phyloP scores from a whole-genome alignment of 2,797 vertebrate species.

The Chlorospingus flavigularis region DNA sequence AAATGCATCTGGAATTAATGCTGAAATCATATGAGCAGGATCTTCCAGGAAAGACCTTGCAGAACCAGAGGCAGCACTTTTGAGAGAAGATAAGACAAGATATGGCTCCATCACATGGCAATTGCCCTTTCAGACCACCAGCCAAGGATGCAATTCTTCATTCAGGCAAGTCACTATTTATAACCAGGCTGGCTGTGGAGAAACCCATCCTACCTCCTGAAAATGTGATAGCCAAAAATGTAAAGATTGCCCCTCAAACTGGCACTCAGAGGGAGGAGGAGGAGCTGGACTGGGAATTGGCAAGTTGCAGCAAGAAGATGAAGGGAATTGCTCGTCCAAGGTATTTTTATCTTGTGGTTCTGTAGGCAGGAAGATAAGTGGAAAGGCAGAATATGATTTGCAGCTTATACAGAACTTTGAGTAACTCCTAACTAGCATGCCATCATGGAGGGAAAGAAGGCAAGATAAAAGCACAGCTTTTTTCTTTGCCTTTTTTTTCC shows the following conservation, averaged over 20 bases:
- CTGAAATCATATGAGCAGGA: background rate
- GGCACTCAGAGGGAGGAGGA: background rate
- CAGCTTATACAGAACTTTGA: background rate
- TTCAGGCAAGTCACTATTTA: slow-evolving; percentile 2
- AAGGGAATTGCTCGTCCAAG: background rate
- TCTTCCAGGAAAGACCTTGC: background rate
- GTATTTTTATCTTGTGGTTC: slow-evolving; percentile 28
- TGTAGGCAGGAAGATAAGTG: background rate
- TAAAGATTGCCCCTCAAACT: background rate
- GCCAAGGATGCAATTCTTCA: background rate
- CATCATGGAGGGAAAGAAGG: background rate
- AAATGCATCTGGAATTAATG: background rate
- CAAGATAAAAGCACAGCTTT: background rate
- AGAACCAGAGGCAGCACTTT: slow-evolving; percentile 1
- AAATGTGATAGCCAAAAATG: background rate
- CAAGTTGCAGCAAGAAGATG: background rate
- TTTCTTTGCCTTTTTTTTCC: background rate
- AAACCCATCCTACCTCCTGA: background rate
- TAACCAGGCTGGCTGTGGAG: background rate
- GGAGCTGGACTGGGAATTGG: background rate
- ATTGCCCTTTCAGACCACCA: background rate
- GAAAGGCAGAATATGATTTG: background rate
- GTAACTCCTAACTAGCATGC: background rate
- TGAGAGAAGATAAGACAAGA: slow-evolving; percentile 22
- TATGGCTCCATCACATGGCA: background rate